Percentiles rank a stretch among this genome's conserved stretches.
Evolutionary conservation across 2,113 vertebrate species (phyloP).

Genomic region (Corythornis vintsioides): DNA sequence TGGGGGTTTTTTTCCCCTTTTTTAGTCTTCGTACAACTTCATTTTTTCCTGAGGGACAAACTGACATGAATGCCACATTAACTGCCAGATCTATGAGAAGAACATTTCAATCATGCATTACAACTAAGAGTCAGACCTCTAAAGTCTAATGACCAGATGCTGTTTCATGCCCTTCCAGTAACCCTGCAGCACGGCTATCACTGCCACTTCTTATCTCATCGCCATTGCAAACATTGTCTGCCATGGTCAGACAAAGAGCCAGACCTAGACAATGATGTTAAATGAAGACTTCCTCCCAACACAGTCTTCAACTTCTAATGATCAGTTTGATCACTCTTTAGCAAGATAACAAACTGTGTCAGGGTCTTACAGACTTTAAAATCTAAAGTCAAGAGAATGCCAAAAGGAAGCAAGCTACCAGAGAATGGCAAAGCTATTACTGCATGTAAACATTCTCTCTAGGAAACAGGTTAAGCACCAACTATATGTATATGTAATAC

Average conservation of each 20-base stretch:
- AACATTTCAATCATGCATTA: constrained; percentile 62
- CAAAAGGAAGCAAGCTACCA: neutral
- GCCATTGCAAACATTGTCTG: neutral
- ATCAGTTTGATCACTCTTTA: neutral
- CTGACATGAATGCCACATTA: constrained; percentile 40
- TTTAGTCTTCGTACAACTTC: neutral
- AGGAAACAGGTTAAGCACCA: neutral
- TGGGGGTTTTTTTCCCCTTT: neutral
- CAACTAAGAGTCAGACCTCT: neutral
- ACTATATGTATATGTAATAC: too few species aligned
- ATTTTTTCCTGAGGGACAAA: neutral
- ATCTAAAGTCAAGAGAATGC: neutral
- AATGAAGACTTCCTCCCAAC: constrained; percentile 33
- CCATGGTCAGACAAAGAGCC: neutral
- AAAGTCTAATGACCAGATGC: neutral
- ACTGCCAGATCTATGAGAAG: constrained; percentile 36
- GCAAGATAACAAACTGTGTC: neutral
- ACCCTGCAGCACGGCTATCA: constrained; percentile 53
- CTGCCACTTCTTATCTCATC: constrained; percentile 65
- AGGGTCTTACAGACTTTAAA: neutral
- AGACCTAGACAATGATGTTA: constrained; percentile 50
- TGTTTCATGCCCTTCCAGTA: constrained; percentile 56
- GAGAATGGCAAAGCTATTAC: neutral
- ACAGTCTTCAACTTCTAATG: constrained; percentile 36
- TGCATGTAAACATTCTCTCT: neutral